Evolutionary conservation across 2,888 invertebrate genomes (phyloP), one percentile per base, ranked within the genome.

Genomic region (Gnatocerus cornutus): DNA sequence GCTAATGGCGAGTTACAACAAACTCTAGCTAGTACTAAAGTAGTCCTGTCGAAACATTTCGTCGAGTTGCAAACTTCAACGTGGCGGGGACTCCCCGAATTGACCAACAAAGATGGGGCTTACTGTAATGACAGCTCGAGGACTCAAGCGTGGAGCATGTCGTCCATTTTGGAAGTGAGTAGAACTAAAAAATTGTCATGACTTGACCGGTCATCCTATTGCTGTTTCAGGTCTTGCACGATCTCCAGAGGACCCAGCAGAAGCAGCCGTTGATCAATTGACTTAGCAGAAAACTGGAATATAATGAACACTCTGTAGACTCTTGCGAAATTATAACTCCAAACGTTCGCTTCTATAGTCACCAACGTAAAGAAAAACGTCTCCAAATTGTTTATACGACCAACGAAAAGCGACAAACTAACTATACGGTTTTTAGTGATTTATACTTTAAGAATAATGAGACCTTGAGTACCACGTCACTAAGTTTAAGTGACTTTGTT

Each of bases 61-160:
- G 89, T 90, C 33, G 93, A 95, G 84, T 81, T 97, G 41, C 91
- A 91, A 79, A 88, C 89, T 1, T 93, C 93, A 45, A 90, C 91
- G 41, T 99, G 99, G 99, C 90, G 93, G 81, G 97, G 98, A 30
- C 88, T 99, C 76, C 98, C 99, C 9, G 99, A 99, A 87, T 88
- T 99, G 63, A 98, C 97, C 45, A 97, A 98, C 85, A 90, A 90
- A 72, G 90, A 93, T 82, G 99, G 99, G 73, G 87, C 90, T 29
- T 89, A 86, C 81, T 99, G 99, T 84, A 84, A 85, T 27, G 93
- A 93, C 84, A 97, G 98, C 75, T 99, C 98, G 82, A 90, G 93
- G 78, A 94, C 97, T 53, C 99, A 99, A 87, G 98, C 99, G 1
- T 99, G 99, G 99, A 97, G 97, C 85, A 90, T 95, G 81, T 93